phyloP scores from a whole-genome alignment of 2,888 invertebrate genomes.

The Ferdinandea cuprea region DNA sequence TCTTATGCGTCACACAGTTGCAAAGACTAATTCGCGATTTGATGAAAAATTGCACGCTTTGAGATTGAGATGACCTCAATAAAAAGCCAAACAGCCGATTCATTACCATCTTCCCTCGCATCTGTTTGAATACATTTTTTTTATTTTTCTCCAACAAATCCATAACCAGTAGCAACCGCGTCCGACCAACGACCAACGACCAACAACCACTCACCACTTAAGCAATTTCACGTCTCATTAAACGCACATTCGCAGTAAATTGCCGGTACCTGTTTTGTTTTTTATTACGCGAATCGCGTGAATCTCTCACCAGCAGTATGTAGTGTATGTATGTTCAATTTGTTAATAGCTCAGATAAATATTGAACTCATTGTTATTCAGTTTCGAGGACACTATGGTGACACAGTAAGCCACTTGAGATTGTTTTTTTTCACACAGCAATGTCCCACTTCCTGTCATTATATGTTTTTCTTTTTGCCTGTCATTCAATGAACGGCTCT shows the following conservation, averaged over 20 bases:
- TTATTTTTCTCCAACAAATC: not conserved
- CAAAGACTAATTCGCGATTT: too few species aligned
- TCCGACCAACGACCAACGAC: too few species aligned
- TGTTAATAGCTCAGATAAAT: slow-evolving; percentile 39
- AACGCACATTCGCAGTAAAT: slow-evolving; percentile 17
- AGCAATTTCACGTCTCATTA: slow-evolving; percentile 39
- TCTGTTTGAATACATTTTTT: too few species aligned
- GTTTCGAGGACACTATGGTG: slow-evolving; percentile 36
- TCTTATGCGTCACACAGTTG: too few species aligned
- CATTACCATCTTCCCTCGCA: not conserved
- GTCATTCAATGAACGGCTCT: not conserved
- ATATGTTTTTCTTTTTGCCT: not conserved
- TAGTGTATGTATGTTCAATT: slow-evolving; percentile 14
- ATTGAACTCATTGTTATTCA: slow-evolving; percentile 43
- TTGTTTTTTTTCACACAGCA: slow-evolving; percentile 9
- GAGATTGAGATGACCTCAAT: not conserved
- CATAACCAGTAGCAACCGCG: not conserved
- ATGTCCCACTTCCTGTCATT: slow-evolving; percentile 51
- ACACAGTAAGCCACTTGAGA: slow-evolving; percentile 33
- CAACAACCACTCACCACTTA: not conserved
- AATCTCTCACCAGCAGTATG: slow-evolving; percentile 5
- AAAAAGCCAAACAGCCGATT: too few species aligned
- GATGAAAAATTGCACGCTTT: too few species aligned
- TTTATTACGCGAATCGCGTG: slow-evolving; percentile 8
- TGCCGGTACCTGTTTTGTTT: slow-evolving; percentile 6